Evolutionary conservation across 2,888 invertebrate species (phyloP).

Genomic region (Vesta saturnalis): DNA sequence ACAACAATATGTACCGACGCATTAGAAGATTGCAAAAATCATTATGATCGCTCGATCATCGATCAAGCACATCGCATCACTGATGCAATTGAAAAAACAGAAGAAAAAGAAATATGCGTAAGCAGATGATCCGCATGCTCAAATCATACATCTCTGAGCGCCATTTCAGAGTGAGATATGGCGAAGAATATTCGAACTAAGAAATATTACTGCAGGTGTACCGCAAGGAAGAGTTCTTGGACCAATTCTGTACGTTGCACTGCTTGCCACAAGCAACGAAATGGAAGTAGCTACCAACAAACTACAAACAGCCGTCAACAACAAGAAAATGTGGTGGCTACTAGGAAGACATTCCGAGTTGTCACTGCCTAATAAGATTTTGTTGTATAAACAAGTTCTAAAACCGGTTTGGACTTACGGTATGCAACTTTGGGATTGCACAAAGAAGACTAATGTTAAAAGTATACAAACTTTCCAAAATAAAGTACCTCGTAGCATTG

Average conservation of each 20-base stretch:
- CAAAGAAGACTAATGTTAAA: conserved; percentile 15
- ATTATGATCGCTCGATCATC: no score
- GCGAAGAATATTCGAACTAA: conserved; percentile 25
- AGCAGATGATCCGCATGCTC: conserved; percentile 16
- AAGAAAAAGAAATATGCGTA: conserved; percentile 28
- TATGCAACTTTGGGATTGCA: no score
- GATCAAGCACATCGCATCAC: no score
- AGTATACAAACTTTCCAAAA: conserved; percentile 16
- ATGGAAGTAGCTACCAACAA: no score
- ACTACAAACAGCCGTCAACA: conserved; percentile 24
- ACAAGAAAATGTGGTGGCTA: conserved; percentile 23
- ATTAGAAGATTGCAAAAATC: conserved; percentile 43
- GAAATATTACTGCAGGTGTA: conserved; percentile 31
- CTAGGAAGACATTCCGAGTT: conserved; percentile 18
- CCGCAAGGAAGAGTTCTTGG: conserved; percentile 34
- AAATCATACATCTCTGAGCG: conserved; percentile 27
- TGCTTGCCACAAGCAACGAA: conserved; percentile 22
- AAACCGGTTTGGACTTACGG: conserved; percentile 18
- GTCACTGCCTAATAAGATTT: conserved; percentile 7
- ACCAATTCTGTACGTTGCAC: conserved; percentile 28
- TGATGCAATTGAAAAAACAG: no score
- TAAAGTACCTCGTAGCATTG: conserved; percentile 13
- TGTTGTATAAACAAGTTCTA: conserved; percentile 19
- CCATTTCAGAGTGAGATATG: no score
- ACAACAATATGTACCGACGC: conserved; percentile 41